Percentiles rank a stretch among this genome's conserved stretches.
These are phyloP conservation scores for Ligdia adustata DNA, from an alignment of 2,888 invertebrate genomes.

Conservation along the genomic window DNA sequence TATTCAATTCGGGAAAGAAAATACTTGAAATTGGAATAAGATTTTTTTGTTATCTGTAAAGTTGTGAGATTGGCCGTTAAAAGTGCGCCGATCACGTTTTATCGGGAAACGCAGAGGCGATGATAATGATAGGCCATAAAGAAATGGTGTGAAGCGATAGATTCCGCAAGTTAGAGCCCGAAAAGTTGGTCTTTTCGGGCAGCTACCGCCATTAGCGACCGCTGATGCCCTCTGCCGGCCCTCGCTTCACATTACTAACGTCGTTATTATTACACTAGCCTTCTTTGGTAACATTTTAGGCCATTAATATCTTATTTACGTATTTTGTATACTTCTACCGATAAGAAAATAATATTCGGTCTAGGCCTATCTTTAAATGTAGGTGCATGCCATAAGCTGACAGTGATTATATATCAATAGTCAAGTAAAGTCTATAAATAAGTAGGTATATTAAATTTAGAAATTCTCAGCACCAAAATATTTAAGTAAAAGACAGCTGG, in stretches of 20 bases:
- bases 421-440: too few species aligned
- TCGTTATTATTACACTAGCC: constrained; percentile 44
- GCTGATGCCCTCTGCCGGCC: constrained; percentile 64
- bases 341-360: too few species aligned
- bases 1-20: too few species aligned
- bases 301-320: constrained; percentile 15
- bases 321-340: constrained; percentile 12
- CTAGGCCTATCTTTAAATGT: too few species aligned
- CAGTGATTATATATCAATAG: too few species aligned
- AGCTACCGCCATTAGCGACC: constrained; percentile 70
- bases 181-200: constrained; percentile 56
- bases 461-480: too few species aligned
- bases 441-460: too few species aligned
- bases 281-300: constrained; percentile 15
- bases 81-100: constrained; percentile 77
- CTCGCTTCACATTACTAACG: constrained; percentile 50
- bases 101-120: constrained; percentile 75
- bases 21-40: constrained; percentile 68
- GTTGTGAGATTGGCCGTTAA: constrained; percentile 67
- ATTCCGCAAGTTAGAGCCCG: constrained; percentile 69
- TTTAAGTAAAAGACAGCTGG: too few species aligned
- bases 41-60: constrained; percentile 72
- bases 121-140: constrained; percentile 81
- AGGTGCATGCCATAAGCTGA: too few species aligned
- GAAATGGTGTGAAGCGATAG: constrained; percentile 74